Conservation (phyloP, 1,140 invertebrate species). For the Lucilia sericata region DNA sequence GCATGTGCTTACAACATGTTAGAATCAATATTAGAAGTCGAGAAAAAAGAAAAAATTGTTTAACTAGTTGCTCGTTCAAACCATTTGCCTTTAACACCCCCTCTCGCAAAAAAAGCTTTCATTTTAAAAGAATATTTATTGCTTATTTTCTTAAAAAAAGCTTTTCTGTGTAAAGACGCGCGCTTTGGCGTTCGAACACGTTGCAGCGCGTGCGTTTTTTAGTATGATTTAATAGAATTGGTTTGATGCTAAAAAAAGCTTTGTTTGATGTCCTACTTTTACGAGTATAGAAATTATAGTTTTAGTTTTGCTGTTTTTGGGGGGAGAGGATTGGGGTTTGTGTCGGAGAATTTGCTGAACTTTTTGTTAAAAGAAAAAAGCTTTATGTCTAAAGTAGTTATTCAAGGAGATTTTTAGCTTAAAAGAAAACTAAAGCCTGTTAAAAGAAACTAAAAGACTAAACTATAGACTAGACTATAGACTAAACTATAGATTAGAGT, state of each 20-base stretch:
- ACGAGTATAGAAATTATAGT: background rate
- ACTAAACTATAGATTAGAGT: no score
- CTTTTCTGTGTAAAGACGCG: background rate
- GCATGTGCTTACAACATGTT: conserved; percentile 44
- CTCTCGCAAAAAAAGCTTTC: background rate
- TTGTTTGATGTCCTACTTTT: background rate
- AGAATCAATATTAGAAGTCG: conserved; percentile 40
- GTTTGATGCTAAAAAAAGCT: conserved; percentile 33
- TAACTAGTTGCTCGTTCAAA: conserved; percentile 19
- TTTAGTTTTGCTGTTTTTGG: no score
- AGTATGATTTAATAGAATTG: conserved; percentile 21
- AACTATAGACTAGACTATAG: no score
- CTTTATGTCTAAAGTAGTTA: background rate
- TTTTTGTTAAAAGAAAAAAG: background rate
- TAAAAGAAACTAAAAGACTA: no score
- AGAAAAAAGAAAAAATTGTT: background rate
- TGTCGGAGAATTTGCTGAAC: background rate
- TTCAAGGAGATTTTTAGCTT: background rate
- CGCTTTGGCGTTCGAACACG: background rate
- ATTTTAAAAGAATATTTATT: background rate
- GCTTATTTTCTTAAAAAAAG: background rate
- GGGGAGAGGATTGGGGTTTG: no score
- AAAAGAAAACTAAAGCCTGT: no score
- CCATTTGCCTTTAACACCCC: background rate
- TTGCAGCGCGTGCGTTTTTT: conserved; percentile 36